These are phyloP conservation scores for Psilanteris sp. DNA, from an alignment of 1,140 invertebrate genomes.

Conservation along the genomic window DNA sequence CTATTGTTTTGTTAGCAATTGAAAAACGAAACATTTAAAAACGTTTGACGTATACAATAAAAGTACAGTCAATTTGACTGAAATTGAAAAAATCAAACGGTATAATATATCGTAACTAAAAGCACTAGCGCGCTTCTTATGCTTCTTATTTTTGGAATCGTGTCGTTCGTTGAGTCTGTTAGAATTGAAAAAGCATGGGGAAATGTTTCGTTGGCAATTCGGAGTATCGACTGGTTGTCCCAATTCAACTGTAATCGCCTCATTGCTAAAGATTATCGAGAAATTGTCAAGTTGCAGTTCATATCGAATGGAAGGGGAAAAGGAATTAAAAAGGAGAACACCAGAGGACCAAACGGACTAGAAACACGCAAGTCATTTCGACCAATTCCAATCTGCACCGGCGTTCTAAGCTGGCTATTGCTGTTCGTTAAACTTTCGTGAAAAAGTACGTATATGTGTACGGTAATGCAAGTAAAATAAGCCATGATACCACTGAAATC, in stretches of 20 bases:
- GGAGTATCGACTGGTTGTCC: conserved; percentile 18
- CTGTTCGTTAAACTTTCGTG: conserved; percentile 60
- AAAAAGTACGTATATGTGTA: conserved; percentile 46
- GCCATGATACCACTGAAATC: conserved; percentile 46
- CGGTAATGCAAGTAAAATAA: conserved; percentile 45
- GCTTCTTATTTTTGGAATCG: conserved; percentile 59
- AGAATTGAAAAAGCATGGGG: conserved; percentile 43
- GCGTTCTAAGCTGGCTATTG: conserved; percentile 33
- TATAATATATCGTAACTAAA: conserved; percentile 43
- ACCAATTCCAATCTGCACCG: conserved; percentile 59
- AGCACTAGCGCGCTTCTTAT: conserved; percentile 48
- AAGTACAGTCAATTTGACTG: too few relatives aligned
- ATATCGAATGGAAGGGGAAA: conserved; percentile 27
- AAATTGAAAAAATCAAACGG: conserved; percentile 54
- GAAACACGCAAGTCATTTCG: conserved; percentile 66
- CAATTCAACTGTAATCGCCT: conserved; percentile 55
- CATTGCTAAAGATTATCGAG: conserved; percentile 64
- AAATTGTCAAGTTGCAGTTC: conserved; percentile 66
- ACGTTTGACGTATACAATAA: too few relatives aligned
- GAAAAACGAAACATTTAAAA: too few relatives aligned
- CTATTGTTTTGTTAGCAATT: too few relatives aligned
- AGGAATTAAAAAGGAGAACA: conserved; percentile 47
- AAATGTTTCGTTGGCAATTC: conserved; percentile 49
- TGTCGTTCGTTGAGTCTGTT: conserved; percentile 37
- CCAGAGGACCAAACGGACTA: conserved; percentile 57